Evolutionary conservation across 2,797 vertebrate genomes (phyloP), one percentile per base, ranked within the genome.

Genomic region (Novumbra hubbsi): DNA sequence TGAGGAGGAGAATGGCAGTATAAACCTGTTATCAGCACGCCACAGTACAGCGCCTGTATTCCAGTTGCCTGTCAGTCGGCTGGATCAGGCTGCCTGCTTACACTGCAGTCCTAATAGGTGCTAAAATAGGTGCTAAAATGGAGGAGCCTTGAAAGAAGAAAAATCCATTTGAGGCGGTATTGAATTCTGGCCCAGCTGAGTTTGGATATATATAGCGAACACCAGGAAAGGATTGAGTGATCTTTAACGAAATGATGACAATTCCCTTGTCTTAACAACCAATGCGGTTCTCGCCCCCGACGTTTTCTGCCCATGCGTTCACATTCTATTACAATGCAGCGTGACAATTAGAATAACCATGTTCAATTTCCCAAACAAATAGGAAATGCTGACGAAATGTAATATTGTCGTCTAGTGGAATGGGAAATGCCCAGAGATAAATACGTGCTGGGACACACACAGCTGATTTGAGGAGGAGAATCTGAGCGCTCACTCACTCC

Each of bases 361-460:
- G 64, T 27, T 76, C 57, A 78, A 68, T 48, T 72, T 78, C 75
- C 83, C 77, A 86, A 80, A 84, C 76, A 85, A 85, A 45, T 45
- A 82, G 79, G 34, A 63, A 48, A 76, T 78, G 69, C 21, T 65
- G 62, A 68, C 57, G 78, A 76, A 86, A 88, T 81, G 34, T 78
- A 85, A 78, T 75, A 72, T 49, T 45, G 41, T 45, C 14, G 9
- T 27, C 67, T 41, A 24, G 67, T 21, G 45, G 8, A 45, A 27
- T 2, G 45, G 24, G 38, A 48, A 48, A 79, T 71, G 83, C 67
- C 72, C 19, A 0, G 24, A 66, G 71, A 79, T 71, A 77, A 77
- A 70, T 55, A 76, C 71, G 62, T 70, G 79, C 74, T 34, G 73
- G 78, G 83, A 80, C 38, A 69, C 38, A 69, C 19, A n/a, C n/a